These are phyloP conservation scores for Allobates femoralis DNA, from an alignment of 2,797 vertebrate genomes.

Conservation along the genomic window DNA sequence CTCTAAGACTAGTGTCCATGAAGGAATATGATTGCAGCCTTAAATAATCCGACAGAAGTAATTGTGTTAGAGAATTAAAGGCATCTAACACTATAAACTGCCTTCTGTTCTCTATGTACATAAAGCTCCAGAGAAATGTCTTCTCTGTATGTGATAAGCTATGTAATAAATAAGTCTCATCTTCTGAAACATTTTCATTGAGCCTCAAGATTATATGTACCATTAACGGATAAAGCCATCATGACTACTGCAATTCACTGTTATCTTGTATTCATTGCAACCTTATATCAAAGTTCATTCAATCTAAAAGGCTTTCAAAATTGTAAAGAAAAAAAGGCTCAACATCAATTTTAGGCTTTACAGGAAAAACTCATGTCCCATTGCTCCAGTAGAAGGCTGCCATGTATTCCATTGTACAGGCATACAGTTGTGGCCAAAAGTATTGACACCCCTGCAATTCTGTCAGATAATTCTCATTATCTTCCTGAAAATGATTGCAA, in stretches of 20 bases:
- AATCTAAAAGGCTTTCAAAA: background rate
- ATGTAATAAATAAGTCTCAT: slow-evolving; percentile 31
- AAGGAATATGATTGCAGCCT: background rate
- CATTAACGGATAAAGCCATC: background rate
- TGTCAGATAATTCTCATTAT: too few species aligned
- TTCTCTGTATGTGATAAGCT: slow-evolving; percentile 1
- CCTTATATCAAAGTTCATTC: slow-evolving; percentile 2
- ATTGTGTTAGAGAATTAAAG: background rate
- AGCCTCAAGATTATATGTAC: slow-evolving; percentile 10
- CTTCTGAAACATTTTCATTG: slow-evolving; percentile 18
- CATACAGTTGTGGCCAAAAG: too few species aligned
- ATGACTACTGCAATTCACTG: background rate
- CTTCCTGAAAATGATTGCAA: too few species aligned
- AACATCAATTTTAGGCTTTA: too few species aligned
- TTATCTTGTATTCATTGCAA: background rate
- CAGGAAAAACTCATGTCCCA: too few species aligned
- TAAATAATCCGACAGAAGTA: background rate
- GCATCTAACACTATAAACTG: slow-evolving; percentile 18
- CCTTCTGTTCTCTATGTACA: background rate
- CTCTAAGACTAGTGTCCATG: too few species aligned
- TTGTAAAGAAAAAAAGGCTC: background rate
- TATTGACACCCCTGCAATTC: too few species aligned
- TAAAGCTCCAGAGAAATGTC: slow-evolving; percentile 10
- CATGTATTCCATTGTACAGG: too few species aligned
- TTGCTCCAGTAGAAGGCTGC: too few species aligned